Base-by-base conservation (phyloP, 2,113 vertebrate genomes). In the Myotis yumanensis region DNA sequence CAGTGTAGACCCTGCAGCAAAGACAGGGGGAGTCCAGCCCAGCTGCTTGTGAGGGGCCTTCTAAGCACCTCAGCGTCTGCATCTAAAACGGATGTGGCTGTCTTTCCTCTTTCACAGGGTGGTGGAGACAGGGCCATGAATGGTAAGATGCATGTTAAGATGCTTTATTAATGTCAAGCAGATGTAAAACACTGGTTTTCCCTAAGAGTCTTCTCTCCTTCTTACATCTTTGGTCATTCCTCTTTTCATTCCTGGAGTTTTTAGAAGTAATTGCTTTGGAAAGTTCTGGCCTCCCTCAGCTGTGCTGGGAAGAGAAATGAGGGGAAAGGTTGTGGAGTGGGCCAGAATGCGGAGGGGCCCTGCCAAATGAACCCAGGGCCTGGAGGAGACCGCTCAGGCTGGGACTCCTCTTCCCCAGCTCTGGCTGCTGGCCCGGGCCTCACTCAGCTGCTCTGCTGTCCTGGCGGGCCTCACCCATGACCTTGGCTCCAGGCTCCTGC, bases 211-310 rank as follows among this genome's bases (percentile, higher is more conserved):
- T 28, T 88, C n/a, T 43, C 80, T 73, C 28, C 35, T 75, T 86
- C 48, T 92, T 90, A 18, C 11, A 51, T 82, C 57, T 94, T 91
- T 43, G 84, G 91, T 40, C 18, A 25, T 54, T 89, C 20, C 6
- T 76, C 80, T 91, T 69, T 43, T n/a, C 62, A 51, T 86, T 96
- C 64, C 69, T 86, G 51, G 89, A 79, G 82, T 84, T 92, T 95
- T 92, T 35, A 80, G 86, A 89, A 93, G 95, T 86, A 90, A 95
- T 69, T 73, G 77, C 54, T 75, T 82, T 51, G 69, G 85, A 93
- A 94, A 82, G n/a, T 48, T 76, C 93, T 95, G 92, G 89, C 86
- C 57, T 80, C 54, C 66, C 46, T 95, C 86, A 32, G 77, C 94
- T 96, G 25, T 69, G 62, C 73, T 72, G 35, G 87, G 90, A 54